These are phyloP conservation scores for Lycorma delicatula DNA, from an alignment of 1,140 invertebrate species.

Conservation along the genomic window DNA sequence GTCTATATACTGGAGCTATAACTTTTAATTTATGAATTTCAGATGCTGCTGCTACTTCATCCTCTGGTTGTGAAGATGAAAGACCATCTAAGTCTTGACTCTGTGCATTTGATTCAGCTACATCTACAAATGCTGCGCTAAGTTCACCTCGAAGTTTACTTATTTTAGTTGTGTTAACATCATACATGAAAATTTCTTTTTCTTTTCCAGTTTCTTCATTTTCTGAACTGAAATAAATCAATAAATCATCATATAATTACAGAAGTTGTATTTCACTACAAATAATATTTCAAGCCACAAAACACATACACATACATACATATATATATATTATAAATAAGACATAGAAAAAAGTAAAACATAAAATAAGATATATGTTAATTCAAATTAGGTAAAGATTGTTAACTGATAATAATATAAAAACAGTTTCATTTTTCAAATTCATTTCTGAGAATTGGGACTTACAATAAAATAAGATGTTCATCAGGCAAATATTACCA, in stretches of 20 bases:
- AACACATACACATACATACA: too few relatives aligned
- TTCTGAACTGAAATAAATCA: background rate
- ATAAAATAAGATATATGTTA: too few relatives aligned
- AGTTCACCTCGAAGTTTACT: constrained; percentile 63
- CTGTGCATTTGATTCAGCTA: constrained; percentile 69
- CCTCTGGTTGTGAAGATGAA: background rate
- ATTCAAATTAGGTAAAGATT: too few relatives aligned
- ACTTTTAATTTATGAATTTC: constrained; percentile 9
- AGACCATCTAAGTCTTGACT: constrained; percentile 49
- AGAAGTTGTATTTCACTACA: too few relatives aligned
- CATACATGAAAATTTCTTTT: constrained; percentile 80
- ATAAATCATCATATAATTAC: background rate
- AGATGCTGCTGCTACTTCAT: constrained; percentile 4
- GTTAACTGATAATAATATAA: too few relatives aligned
- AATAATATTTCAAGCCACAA: too few relatives aligned
- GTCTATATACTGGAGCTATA: background rate
- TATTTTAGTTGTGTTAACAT: constrained; percentile 53
- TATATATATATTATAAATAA: too few relatives aligned
- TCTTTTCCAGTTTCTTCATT: constrained; percentile 30
- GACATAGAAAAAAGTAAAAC: too few relatives aligned
- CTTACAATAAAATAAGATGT: too few relatives aligned
- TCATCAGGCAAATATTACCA: too few relatives aligned
- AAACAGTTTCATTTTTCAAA: too few relatives aligned
- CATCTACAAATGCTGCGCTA: constrained; percentile 70
- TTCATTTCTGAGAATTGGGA: too few relatives aligned